Evolutionary conservation across 2,113 vertebrate genomes (phyloP).

Genomic region (Pomatorhinus ruficollis): DNA sequence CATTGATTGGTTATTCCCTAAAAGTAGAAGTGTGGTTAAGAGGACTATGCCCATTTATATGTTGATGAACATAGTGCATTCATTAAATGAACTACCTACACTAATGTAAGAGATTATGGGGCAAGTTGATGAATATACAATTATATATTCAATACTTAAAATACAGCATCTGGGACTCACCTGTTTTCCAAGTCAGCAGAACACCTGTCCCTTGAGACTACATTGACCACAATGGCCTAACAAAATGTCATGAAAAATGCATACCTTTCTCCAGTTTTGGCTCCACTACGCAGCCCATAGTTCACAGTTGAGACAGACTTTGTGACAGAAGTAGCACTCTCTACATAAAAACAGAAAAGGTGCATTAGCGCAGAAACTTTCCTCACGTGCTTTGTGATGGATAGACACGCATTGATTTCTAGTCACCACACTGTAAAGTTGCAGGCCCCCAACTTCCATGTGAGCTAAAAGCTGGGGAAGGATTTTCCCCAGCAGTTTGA

Average conservation of each 20-base stretch:
- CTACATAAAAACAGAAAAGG: constrained; percentile 64
- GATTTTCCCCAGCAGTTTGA: neutral
- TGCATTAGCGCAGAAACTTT: neutral
- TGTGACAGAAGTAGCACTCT: constrained; percentile 72
- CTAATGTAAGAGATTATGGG: neutral
- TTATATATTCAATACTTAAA: neutral
- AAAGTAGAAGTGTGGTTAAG: neutral
- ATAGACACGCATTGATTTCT: fast-evolving
- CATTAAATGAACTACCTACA: neutral
- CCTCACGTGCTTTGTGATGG: neutral
- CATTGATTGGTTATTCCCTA: neutral
- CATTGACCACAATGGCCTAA: neutral
- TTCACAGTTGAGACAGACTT: constrained; percentile 70
- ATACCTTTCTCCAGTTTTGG: constrained; percentile 67
- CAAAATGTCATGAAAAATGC: neutral
- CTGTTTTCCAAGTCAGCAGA: neutral
- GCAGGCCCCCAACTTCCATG: neutral
- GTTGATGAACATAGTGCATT: neutral
- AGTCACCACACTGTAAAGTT: neutral
- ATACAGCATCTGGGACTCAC: neutral
- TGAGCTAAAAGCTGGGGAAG: neutral
- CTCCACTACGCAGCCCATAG: constrained; percentile 8
- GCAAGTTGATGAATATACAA: neutral
- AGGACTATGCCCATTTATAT: neutral
- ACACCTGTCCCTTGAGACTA: neutral